Percentiles rank a stretch among this genome's conserved stretches.
Evolutionary conservation across 2,113 vertebrate species (phyloP).

Genomic region (Psettodes erumei): DNA sequence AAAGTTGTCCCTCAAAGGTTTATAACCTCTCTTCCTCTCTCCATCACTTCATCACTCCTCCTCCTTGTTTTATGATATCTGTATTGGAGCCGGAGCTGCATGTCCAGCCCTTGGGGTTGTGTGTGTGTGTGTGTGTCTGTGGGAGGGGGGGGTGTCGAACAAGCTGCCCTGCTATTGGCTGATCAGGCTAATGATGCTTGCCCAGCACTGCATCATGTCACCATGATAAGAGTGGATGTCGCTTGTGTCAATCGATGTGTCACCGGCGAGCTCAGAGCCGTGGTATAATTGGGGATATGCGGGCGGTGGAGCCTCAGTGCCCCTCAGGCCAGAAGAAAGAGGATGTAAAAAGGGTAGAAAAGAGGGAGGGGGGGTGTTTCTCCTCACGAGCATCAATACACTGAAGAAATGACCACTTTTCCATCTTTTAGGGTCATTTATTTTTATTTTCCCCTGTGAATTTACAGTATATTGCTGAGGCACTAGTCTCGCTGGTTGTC

Average conservation of each 20-base stretch:
- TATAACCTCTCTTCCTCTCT: conserved; percentile 14
- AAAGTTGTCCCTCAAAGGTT: conserved; percentile 47
- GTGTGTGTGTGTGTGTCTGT: too few species aligned
- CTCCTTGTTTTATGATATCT: conserved; percentile 54
- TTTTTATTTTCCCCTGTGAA: conserved; percentile 16
- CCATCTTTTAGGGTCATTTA: conserved; percentile 16
- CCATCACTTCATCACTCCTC: conserved; percentile 34
- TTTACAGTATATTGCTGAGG: not conserved
- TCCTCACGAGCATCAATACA: conserved; percentile 38
- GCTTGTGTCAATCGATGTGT: conserved; percentile 73
- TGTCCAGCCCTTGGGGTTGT: conserved; percentile 19
- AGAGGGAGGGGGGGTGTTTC: conserved; percentile 29
- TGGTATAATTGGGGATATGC: conserved; percentile 66
- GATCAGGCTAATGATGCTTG: conserved; percentile 70
- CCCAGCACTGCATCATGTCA: conserved; percentile 65
- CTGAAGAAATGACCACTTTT: not conserved
- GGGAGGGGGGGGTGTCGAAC: conserved; percentile 26
- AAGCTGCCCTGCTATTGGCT: conserved; percentile 53
- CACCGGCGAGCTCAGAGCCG: conserved; percentile 56
- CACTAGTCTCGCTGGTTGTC: not conserved
- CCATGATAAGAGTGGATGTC: conserved; percentile 67
- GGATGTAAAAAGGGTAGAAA: conserved; percentile 20
- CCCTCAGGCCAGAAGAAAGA: conserved; percentile 38
- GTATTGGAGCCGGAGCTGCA: conserved; percentile 40
- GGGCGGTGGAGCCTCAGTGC: conserved; percentile 45